Evolutionary conservation across 2,888 invertebrate genomes (phyloP).

Genomic region (Andricus curvator): DNA sequence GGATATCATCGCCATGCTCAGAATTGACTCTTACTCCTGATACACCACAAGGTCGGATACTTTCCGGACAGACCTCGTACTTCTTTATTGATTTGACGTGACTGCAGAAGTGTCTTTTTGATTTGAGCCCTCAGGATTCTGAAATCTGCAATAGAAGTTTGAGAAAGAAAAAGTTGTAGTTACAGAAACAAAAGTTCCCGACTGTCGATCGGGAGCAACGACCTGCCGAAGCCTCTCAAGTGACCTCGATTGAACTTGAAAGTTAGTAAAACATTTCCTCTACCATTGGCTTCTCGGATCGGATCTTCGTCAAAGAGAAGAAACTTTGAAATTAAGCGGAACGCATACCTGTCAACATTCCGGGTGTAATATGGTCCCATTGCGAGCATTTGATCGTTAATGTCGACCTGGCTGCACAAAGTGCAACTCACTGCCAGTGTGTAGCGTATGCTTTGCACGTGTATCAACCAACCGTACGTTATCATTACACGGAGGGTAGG

Average conservation of each 20-base stretch:
- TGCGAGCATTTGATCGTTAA: slow-evolving; percentile 8
- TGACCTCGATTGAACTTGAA: slow-evolving; percentile 19
- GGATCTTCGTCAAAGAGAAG: not conserved
- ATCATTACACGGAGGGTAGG: slow-evolving; percentile 11
- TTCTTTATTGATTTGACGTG: too few relatives aligned
- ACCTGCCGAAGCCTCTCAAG: not conserved
- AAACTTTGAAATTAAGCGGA: slow-evolving; percentile 1
- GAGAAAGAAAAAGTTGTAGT: not conserved
- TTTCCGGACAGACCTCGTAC: too few relatives aligned
- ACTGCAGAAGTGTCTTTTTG: not conserved
- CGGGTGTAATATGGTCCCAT: slow-evolving; percentile 1
- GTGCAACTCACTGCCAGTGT: not conserved
- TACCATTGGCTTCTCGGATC: not conserved
- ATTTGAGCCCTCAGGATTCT: not conserved
- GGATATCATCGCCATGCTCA: too few relatives aligned
- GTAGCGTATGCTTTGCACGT: slow-evolving; percentile 19
- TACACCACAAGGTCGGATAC: too few relatives aligned
- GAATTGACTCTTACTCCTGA: too few relatives aligned
- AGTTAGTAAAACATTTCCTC: slow-evolving; percentile 8
- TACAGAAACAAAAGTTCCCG: not conserved
- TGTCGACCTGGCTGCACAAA: slow-evolving; percentile 10
- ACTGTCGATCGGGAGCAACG: not conserved
- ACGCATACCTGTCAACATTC: not conserved
- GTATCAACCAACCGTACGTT: slow-evolving; percentile 25
- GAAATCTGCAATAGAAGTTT: not conserved